These are phyloP conservation scores for Prenolepis imparis DNA, from an alignment of 2,888 invertebrate species.

Conservation along the genomic window DNA sequence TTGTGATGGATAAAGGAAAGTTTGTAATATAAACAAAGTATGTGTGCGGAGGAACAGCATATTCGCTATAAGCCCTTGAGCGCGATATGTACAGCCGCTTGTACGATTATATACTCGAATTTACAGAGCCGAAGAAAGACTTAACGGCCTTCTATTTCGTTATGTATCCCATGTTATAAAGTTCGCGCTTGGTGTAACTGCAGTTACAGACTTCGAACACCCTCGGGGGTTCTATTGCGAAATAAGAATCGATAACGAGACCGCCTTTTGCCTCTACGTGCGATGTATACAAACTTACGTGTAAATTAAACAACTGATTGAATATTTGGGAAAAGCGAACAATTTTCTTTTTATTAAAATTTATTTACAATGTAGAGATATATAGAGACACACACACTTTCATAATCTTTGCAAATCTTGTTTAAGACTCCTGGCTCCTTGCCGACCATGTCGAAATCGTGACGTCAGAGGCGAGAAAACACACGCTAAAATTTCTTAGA, in stretches of 20 bases:
- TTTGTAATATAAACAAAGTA: slow-evolving; percentile 1
- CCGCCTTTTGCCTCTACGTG: neutral
- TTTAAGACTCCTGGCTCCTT: no score
- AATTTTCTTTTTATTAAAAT: no score
- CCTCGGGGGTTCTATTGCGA: neutral
- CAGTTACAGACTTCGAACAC: slow-evolving; percentile 5
- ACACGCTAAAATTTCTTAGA: no score
- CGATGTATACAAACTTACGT: neutral
- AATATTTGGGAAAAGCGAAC: no score
- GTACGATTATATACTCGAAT: neutral
- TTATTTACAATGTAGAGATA: no score
- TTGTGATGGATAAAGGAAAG: slow-evolving; percentile 20
- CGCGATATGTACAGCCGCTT: neutral
- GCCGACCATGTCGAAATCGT: no score
- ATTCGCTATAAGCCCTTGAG: neutral
- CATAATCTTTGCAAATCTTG: no score
- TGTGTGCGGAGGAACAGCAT: neutral
- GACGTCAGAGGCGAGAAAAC: no score
- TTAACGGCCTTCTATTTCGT: neutral
- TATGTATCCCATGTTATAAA: neutral
- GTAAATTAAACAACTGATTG: neutral
- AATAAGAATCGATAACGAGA: neutral
- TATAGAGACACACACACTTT: no score
- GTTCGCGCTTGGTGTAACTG: neutral
- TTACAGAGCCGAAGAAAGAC: slow-evolving; percentile 9